phyloP scores from a whole-genome alignment of 37 sponge, comb jelly and placozoan species.

The Spongia lamella region DNA sequence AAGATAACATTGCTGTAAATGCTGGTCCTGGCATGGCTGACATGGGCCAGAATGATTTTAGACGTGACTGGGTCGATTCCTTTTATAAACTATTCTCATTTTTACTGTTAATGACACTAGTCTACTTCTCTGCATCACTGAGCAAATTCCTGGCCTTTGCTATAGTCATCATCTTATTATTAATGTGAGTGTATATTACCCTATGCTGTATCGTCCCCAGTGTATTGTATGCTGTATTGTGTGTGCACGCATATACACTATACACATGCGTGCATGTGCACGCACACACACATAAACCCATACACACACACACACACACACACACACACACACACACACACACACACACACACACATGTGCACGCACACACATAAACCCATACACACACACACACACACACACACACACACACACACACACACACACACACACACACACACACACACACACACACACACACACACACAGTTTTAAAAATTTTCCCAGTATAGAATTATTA shows the following conservation, averaged over 20 bases:
- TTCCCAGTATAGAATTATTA: no score
- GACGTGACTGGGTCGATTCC: constrained; percentile 66
- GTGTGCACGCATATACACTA: neutral
- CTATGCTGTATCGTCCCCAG: no score
- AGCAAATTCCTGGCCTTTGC: constrained; percentile 62
- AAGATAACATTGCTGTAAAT: constrained; percentile 35
- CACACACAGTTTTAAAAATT: no score
- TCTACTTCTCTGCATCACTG: constrained; percentile 63
- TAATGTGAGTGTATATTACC: constrained; percentile 74
- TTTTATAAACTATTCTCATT: constrained; percentile 63
- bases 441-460: constrained; percentile 8
- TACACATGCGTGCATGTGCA: neutral
- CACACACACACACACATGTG: neutral
- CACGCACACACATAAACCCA: neutral
- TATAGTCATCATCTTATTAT: constrained; percentile 51
- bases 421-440: constrained; percentile 8
- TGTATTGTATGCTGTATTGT: no score
- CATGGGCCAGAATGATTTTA: neutral
- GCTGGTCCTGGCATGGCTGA: constrained; percentile 27
- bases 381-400: neutral
- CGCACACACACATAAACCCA: constrained; percentile 8
- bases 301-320: no score
- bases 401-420: constrained; percentile 10
- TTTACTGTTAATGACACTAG: constrained; percentile 54
- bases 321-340: no score